phyloP scores from a whole-genome alignment of 2,888 invertebrate species.

The Halocaridina rubra region DNA sequence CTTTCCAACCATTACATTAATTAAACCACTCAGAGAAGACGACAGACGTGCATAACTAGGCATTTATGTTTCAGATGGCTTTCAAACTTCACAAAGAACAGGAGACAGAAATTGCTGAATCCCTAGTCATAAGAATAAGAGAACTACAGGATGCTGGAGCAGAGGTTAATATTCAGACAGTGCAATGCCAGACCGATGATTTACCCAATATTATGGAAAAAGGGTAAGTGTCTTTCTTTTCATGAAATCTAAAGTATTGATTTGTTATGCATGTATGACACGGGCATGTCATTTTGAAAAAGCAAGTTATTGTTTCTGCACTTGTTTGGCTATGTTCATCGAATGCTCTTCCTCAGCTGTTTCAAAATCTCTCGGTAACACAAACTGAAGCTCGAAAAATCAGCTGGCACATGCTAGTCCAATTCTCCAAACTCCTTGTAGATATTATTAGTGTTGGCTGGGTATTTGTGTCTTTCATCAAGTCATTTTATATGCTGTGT shows the following conservation, averaged over 20 bases:
- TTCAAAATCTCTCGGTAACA: no score
- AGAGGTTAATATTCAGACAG: constrained; percentile 59
- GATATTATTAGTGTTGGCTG: no score
- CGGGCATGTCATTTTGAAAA: not conserved
- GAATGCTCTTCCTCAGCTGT: no score
- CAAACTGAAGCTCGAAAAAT: no score
- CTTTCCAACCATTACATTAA: no score
- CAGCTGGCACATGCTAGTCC: no score
- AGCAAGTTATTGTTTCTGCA: no score
- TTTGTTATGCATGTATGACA: not conserved
- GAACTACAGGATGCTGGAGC: constrained; percentile 69
- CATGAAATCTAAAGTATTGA: not conserved
- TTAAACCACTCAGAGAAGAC: not conserved
- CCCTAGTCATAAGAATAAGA: constrained; percentile 69
- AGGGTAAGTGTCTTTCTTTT: constrained; percentile 27
- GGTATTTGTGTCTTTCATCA: no score
- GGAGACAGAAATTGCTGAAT: constrained; percentile 69
- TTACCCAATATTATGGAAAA: not conserved
- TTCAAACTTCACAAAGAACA: constrained; percentile 67
- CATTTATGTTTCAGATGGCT: constrained; percentile 66
- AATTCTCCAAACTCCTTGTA: no score
- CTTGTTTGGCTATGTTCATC: no score
- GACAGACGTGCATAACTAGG: not conserved
- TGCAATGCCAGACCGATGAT: constrained; percentile 29
- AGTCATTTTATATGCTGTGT: no score